These are phyloP conservation scores for Zoanthus solanderi DNA, from an alignment of 92 coral and sea anemone species.

Conservation along the genomic window DNA sequence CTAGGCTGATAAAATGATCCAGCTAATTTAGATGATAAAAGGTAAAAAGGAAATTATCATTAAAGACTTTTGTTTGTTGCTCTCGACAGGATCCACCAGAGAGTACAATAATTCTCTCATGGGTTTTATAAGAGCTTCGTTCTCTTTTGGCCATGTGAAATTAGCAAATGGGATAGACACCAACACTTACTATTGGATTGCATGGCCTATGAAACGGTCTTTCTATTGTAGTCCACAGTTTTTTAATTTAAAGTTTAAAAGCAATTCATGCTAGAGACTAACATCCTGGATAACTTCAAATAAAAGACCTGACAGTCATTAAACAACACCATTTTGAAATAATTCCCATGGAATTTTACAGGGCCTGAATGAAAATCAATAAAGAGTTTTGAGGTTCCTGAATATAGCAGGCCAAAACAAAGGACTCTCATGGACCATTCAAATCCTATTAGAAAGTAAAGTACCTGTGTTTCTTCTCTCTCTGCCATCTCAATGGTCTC, in stretches of 20 bases:
- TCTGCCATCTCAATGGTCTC: constrained; percentile 95
- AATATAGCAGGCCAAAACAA: too few relatives aligned
- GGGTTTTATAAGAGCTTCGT: constrained; percentile 78
- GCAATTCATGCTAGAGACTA: background rate
- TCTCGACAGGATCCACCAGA: constrained; percentile 59
- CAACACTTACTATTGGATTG: constrained; percentile 60
- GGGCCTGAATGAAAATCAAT: too few relatives aligned
- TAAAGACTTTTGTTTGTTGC: too few relatives aligned
- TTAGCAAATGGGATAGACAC: constrained; percentile 44
- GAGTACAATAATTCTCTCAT: constrained; percentile 25
- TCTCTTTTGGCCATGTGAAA: constrained; percentile 69
- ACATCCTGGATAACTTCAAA: background rate
- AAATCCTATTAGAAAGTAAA: background rate
- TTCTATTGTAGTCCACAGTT: background rate
- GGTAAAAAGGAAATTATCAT: too few relatives aligned
- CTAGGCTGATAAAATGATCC: too few relatives aligned
- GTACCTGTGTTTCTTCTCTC: constrained; percentile 75
- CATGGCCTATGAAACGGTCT: constrained; percentile 30
- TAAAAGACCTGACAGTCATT: background rate
- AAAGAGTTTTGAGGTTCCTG: too few relatives aligned
- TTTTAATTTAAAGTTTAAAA: background rate
- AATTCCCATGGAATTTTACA: too few relatives aligned
- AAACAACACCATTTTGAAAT: background rate
- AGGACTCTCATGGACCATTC: too few relatives aligned
- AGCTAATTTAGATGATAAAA: too few relatives aligned